A percentile compares a stretch with the other conserved stretches of the same genome.
Conservation (phyloP, 2,113 vertebrate species). For the Sylvilagus bachmani region DNA sequence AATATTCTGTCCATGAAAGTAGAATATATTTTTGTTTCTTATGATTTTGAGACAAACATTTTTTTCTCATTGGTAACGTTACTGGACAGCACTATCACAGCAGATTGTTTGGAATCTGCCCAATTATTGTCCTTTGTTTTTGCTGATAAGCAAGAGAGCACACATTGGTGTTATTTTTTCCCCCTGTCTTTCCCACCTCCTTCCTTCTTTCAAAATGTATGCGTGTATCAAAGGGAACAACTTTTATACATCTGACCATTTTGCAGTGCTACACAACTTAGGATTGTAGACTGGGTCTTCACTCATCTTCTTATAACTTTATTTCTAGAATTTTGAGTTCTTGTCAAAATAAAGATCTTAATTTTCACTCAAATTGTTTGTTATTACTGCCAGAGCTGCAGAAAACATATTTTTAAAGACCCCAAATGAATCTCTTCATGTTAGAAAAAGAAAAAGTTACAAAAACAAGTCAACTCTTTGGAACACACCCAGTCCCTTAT, state of each 20-base stretch:
- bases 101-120: slow-evolving; percentile 45
- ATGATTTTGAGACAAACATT: slow-evolving; percentile 46
- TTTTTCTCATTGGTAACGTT: slow-evolving; percentile 62
- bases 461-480: slow-evolving; percentile 75
- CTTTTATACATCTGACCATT: not conserved
- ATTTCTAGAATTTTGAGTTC: not conserved
- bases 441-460: slow-evolving; percentile 32
- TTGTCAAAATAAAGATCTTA: not conserved
- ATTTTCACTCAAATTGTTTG: not conserved
- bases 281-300: not conserved
- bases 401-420: not conserved
- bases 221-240: not conserved
- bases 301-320: not conserved
- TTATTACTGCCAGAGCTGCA: not conserved
- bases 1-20: slow-evolving; percentile 78
- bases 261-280: not conserved
- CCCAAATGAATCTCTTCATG: not conserved
- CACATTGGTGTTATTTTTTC: not conserved
- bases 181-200: too few relatives aligned
- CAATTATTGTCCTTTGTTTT: not conserved
- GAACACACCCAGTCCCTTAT: slow-evolving; percentile 67
- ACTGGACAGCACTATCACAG: not conserved
- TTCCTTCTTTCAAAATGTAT: not conserved
- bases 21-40: slow-evolving; percentile 57
- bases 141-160: not conserved